phyloP scores from a whole-genome alignment of 2,113 vertebrate genomes.

The Thamnaconus septentrionalis region DNA sequence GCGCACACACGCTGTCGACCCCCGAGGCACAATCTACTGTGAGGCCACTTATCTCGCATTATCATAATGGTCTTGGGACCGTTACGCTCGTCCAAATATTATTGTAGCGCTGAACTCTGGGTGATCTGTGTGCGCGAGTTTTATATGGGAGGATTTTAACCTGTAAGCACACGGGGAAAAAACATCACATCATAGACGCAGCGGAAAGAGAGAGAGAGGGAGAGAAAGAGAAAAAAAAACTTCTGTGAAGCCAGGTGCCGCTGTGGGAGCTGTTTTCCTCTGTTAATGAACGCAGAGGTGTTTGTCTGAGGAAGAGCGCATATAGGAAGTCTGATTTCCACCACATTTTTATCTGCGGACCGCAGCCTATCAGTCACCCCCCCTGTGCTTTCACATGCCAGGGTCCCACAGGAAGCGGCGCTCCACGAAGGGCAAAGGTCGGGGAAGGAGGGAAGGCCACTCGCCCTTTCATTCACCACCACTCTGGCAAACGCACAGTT shows the following conservation, averaged over 20 bases:
- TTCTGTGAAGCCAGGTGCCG: neutral
- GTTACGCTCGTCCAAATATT: slow-evolving; percentile 57
- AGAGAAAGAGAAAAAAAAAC: neutral
- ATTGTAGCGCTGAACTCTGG: slow-evolving; percentile 45
- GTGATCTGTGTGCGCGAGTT: slow-evolving; percentile 38
- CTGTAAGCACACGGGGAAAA: neutral
- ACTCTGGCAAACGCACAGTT: slow-evolving; percentile 24
- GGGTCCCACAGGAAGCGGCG: slow-evolving; percentile 75
- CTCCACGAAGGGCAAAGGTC: slow-evolving; percentile 70
- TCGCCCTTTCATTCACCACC: slow-evolving; percentile 44
- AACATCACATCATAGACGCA: slow-evolving; percentile 2
- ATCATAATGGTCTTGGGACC: slow-evolving; percentile 52
- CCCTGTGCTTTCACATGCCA: slow-evolving; percentile 57
- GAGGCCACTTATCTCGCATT: slow-evolving; percentile 53
- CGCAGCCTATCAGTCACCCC: slow-evolving; percentile 60
- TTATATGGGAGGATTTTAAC: slow-evolving; percentile 21
- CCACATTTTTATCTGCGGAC: slow-evolving; percentile 70
- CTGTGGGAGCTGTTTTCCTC: slow-evolving; percentile 59
- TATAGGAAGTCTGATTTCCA: slow-evolving; percentile 77
- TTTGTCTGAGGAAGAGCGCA: slow-evolving; percentile 71
- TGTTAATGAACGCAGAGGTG: slow-evolving; percentile 65
- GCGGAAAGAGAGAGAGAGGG: slow-evolving; percentile 2
- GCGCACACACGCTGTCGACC: slow-evolving; percentile 5
- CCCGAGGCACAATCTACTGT: slow-evolving; percentile 23
- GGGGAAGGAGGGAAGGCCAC: slow-evolving; percentile 48